Percentiles rank a stretch among this genome's conserved stretches.
phyloP scores from a whole-genome alignment of 2,113 vertebrate genomes.

The Nanorana parkeri region DNA sequence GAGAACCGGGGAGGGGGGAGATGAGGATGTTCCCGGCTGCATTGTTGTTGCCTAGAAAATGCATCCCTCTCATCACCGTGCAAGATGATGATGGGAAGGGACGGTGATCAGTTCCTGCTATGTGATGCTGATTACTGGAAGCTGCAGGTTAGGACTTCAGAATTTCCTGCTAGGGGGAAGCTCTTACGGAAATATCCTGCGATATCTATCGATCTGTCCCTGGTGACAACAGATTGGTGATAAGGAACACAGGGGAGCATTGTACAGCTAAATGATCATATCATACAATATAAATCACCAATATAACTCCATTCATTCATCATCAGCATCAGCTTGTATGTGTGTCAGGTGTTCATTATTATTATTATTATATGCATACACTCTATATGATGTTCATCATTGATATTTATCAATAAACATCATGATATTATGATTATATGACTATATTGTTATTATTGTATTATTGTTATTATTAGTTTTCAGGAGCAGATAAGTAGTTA shows the following conservation, averaged over 20 bases:
- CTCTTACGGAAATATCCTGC: conserved; percentile 15
- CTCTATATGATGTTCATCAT: no score
- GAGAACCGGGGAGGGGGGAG: neutral
- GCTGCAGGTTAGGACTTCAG: neutral
- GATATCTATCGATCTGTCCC: neutral
- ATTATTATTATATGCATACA: no score
- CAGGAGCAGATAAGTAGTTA: no score
- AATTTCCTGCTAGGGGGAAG: neutral
- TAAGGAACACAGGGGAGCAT: neutral
- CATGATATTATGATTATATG: no score
- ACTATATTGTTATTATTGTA: no score
- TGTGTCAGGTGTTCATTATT: no score
- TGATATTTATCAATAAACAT: no score
- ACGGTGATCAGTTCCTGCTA: neutral
- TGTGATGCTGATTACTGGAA: conserved; percentile 15
- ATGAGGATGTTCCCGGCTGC: conserved; percentile 9
- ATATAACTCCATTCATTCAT: no score
- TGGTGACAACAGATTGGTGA: neutral
- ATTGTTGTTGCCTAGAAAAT: conserved; percentile 24
- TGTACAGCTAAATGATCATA: neutral
- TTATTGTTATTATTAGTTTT: no score
- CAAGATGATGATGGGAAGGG: neutral
- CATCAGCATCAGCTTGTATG: no score
- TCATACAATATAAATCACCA: no score
- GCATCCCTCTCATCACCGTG: neutral